These are phyloP conservation scores for Platynereis dumerilii DNA, from an alignment of 2,888 invertebrate species.

Conservation along the genomic window DNA sequence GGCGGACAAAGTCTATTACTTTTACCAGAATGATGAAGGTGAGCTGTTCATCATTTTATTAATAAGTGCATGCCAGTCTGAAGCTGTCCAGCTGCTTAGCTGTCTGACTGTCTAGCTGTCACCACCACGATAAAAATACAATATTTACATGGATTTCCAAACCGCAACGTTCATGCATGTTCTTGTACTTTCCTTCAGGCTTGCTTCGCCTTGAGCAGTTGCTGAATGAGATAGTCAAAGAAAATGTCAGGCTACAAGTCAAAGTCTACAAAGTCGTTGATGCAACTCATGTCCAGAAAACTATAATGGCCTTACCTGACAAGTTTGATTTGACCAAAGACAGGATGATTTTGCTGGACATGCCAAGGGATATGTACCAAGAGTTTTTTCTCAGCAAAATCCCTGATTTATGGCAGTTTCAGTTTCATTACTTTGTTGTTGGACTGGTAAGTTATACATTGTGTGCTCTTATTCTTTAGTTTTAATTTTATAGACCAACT, in stretches of 20 bases:
- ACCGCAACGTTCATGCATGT: too few relatives aligned
- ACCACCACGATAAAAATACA: too few relatives aligned
- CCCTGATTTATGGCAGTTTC: constrained; percentile 28
- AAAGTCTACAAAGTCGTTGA: constrained; percentile 39
- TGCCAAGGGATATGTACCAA: constrained; percentile 34
- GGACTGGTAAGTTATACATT: constrained; percentile 48
- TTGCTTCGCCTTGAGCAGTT: constrained; percentile 89
- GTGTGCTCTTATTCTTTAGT: too few relatives aligned
- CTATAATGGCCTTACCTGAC: constrained; percentile 38
- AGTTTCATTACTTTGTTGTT: constrained; percentile 34
- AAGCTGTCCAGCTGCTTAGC: too few relatives aligned
- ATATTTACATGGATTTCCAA: too few relatives aligned
- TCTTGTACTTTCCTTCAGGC: too few relatives aligned
- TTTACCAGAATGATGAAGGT: constrained; percentile 80
- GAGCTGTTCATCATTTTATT: constrained; percentile 3
- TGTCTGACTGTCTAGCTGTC: too few relatives aligned
- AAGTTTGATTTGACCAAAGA: constrained; percentile 17
- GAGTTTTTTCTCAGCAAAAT: constrained; percentile 33
- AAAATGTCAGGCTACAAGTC: constrained; percentile 67
- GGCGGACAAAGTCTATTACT: constrained; percentile 87
- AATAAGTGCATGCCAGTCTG: too few relatives aligned
- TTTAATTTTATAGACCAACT: too few relatives aligned
- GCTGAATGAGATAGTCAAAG: constrained; percentile 86
- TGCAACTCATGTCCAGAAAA: constrained; percentile 36
- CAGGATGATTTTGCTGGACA: constrained; percentile 34